Conservation (phyloP, 1,140 invertebrate genomes). For the Bombyx mori region DNA sequence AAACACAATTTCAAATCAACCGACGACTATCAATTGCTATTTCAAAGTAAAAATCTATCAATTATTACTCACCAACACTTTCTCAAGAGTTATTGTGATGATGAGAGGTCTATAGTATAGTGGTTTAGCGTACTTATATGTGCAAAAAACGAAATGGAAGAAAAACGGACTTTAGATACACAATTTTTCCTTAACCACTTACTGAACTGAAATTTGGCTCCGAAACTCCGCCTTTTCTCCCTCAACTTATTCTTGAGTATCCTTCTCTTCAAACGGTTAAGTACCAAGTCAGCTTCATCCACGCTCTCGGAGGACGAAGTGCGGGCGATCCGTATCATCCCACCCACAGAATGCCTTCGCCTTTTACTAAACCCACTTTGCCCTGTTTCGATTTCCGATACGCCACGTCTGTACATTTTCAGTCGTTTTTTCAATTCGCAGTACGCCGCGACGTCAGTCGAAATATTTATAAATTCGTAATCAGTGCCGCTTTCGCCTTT, state of each 20-base stretch:
- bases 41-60: no score
- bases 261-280: constrained; percentile 63
- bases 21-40: no score
- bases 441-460: constrained; percentile 53
- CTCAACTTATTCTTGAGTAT: constrained; percentile 66
- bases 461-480: constrained; percentile 55
- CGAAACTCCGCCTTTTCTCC: constrained; percentile 50
- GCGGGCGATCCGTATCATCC: constrained; percentile 33
- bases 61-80: no score
- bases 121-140: no score
- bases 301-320: constrained; percentile 68
- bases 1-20: no score
- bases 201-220: constrained; percentile 36
- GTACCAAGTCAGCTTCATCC: constrained; percentile 65
- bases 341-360: constrained; percentile 51
- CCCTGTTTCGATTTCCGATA: constrained; percentile 58
- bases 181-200: constrained; percentile 16
- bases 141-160: no score
- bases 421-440: constrained; percentile 63
- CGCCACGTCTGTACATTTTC: constrained; percentile 62
- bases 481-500: constrained; percentile 41
- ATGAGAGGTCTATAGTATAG: no score
- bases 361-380: constrained; percentile 35
- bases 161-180: no score
- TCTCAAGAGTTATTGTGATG: no score